Evolutionary conservation across 2,797 vertebrate species (phyloP), one percentile per base, ranked within the genome.

Genomic region (Alca torda): DNA sequence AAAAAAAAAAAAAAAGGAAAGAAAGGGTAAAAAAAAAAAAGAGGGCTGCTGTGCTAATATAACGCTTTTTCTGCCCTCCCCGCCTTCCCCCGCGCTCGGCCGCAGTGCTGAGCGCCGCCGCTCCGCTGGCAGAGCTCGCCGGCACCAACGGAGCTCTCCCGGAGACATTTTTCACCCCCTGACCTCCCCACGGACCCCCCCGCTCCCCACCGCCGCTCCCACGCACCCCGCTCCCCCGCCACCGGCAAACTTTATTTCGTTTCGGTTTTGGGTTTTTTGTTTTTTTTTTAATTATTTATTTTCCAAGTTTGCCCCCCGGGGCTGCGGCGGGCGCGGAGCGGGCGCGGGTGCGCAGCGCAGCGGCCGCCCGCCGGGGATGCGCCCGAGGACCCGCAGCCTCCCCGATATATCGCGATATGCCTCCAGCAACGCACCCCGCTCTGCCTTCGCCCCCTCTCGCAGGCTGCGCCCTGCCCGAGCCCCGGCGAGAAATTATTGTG

Each of bases 401-500:
- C 26, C 35, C 94, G 64, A 93, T 63, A 63, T 87, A 94, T 91
- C 95, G 61, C 90, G 91, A 95, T 54, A 1, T 6, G 61, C 75
- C 50, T 73, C 64, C 95, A 45, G 21, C 78, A 82, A 11, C 48
- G 84, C 73, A 53, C n/a, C 90, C 64, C 56, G 20, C 68, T 87
- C 96, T 18, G 48, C 41, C 87, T 94, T 67, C 78, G 64, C 84
- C 82, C 95, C 88, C 87, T 65, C 79, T 87, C 79, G 31, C 83
- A 83, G 86, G 24, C 53, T 85, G 83, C 80, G 74, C 83, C 67
- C 81, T 57, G 72, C 91, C 73, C 87, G 67, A 79, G 43, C 59
- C 96, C 89, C 94, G 50, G 83, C 84, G 88, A 96, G 92, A 97
- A 97, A 96, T 95, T 96, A 97, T 72, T 77, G 90, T 41, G 92